A percentile compares a stretch with the other conserved stretches of the same genome.
Conservation (phyloP, 2,888 invertebrate species). For the Perizoma affinitatum region DNA sequence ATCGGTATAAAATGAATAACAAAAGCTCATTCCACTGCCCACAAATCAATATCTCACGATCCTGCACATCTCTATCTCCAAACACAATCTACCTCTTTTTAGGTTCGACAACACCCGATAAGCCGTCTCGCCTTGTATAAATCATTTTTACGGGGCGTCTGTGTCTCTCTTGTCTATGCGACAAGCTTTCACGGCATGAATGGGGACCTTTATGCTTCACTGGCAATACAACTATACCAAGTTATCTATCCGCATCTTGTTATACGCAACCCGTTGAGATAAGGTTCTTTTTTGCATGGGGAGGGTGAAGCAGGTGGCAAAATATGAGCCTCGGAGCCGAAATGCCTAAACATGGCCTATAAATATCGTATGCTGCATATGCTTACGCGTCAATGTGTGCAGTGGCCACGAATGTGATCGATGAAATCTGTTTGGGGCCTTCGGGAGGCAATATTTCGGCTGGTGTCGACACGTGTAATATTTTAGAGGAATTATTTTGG, state of each 20-base stretch:
- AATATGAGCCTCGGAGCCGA: conserved; percentile 54
- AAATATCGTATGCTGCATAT: conserved; percentile 68
- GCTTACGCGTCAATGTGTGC: conserved; percentile 49
- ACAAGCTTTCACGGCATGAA: conserved; percentile 76
- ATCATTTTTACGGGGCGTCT: conserved; percentile 75
- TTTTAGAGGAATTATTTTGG: conserved; percentile 25
- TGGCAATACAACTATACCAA: conserved; percentile 53
- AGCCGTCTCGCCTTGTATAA: conserved; percentile 69
- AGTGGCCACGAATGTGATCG: conserved; percentile 44
- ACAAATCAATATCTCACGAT: conserved; percentile 39
- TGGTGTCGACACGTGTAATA: conserved; percentile 26
- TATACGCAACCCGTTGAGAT: conserved; percentile 31
- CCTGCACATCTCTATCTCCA: conserved; percentile 49
- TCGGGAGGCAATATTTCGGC: conserved; percentile 34
- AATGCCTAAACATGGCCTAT: conserved; percentile 73
- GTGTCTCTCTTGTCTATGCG: conserved; percentile 69
- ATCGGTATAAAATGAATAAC: conserved; percentile 25
- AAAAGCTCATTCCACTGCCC: conserved; percentile 27
- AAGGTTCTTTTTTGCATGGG: conserved; percentile 44
- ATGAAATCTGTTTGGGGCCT: conserved; percentile 43
- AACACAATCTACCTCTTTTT: conserved; percentile 63
- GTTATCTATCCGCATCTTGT: conserved; percentile 21
- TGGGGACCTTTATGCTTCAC: conserved; percentile 70
- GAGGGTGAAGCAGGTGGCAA: conserved; percentile 33
- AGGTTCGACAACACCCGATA: conserved; percentile 71